These are phyloP conservation scores for Herpetotheres cachinnans DNA, from an alignment of 2,113 vertebrate species.

Conservation along the genomic window DNA sequence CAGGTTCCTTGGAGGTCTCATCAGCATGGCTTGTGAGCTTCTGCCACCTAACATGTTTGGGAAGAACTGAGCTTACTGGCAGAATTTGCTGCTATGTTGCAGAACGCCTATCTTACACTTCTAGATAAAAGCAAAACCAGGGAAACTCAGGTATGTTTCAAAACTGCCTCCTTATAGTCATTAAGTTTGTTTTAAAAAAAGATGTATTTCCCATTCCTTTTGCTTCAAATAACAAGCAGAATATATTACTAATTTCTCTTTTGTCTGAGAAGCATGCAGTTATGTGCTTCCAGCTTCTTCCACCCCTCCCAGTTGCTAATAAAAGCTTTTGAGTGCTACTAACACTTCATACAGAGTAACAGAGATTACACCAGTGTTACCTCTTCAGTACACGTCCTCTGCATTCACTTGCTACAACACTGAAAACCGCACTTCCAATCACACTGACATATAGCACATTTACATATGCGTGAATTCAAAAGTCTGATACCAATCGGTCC, in stretches of 20 bases:
- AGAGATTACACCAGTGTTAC: background rate
- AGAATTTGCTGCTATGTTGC: background rate
- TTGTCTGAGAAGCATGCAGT: background rate
- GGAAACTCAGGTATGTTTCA: background rate
- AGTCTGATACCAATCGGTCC: background rate
- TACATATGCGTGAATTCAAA: rapidly evolving
- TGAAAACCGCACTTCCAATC: background rate
- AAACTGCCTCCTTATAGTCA: background rate
- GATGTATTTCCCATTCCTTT: background rate
- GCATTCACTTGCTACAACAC: background rate
- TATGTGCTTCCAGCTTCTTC: background rate
- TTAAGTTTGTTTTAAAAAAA: background rate
- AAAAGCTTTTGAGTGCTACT: background rate
- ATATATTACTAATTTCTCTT: background rate
- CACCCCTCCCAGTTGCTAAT: background rate
- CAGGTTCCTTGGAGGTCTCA: background rate
- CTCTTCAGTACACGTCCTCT: background rate
- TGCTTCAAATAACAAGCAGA: background rate
- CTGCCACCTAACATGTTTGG: slow-evolving; percentile 24
- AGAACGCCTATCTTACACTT: background rate
- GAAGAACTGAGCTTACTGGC: slow-evolving; percentile 1
- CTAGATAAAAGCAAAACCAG: background rate
- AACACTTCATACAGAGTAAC: background rate
- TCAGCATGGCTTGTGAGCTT: background rate
- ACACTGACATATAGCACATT: background rate